Base-by-base conservation (phyloP, 2,113 vertebrate species). In the Turnix velox region DNA sequence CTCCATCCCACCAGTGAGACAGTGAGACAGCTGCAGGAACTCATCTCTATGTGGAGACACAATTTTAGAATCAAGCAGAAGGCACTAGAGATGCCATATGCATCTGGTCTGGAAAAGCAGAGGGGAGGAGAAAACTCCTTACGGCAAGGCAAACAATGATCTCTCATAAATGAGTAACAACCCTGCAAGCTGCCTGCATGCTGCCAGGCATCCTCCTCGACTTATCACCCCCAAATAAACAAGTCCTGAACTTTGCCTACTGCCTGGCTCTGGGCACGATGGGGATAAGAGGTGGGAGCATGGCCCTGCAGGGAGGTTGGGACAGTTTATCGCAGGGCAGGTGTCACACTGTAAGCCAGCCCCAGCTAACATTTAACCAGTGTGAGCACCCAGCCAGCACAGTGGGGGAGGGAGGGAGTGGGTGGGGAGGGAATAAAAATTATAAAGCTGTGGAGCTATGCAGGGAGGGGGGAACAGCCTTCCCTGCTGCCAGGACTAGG, bases 241-340 rank as follows among this genome's bases (percentile, higher is more conserved):
- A 89, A 85, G 54, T 52, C 45, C 84, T 92, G 95, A 96, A 93
- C 96, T 97, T 95, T 92, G 89, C 80, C 58, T 92, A 78, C 69
- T 76, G 35, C 84, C 72, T 10, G 4, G 71, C 27, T 90, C 52
- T 5, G 0, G 20, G 35, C 0, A 4, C 5, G 8, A n/a, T 1
- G 0, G 40, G 57, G 57, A 79, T 5, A 2, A 8, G 86, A 92
- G 66, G 25, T 0, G 5, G 76, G 43, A 89, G 81, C 1, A 4
- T 0, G 1, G 79, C 59, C 0, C 19, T 66, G 77, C 30, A 67
- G 65, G 45, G 66, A 48, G 14, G 39, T 58, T 49, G 63, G 37
- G 77, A 73, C 11, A 76, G 30, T 31, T 93, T 90, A 73, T 75
- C 19, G 1, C 52, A 48, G 72, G 39, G 72, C 78, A 40, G 31